Percentiles rank a stretch among this genome's conserved stretches.
These are phyloP conservation scores for Brienomyrus brachyistius DNA, from an alignment of 2,113 vertebrate genomes.

Conservation along the genomic window DNA sequence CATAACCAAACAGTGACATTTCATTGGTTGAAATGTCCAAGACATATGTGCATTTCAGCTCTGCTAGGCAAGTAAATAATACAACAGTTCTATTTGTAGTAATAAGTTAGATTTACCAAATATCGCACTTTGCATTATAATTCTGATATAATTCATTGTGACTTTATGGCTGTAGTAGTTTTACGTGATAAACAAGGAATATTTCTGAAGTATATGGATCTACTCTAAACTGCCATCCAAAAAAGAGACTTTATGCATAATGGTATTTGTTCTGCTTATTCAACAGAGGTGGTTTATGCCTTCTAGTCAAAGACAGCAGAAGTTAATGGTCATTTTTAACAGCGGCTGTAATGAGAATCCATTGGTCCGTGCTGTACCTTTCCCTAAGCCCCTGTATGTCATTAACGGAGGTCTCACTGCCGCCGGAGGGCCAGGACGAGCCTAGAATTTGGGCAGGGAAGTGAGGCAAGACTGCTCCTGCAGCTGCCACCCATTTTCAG, in stretches of 20 bases:
- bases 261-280: not conserved
- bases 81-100: not conserved
- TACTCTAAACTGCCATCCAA: not conserved
- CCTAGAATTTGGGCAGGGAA: not conserved
- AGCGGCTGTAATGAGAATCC: constrained; percentile 2
- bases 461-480: not conserved
- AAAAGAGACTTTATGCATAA: not conserved
- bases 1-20: not conserved
- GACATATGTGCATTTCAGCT: not conserved
- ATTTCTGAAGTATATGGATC: not conserved
- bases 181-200: not conserved
- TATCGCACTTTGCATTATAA: not conserved
- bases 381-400: not conserved
- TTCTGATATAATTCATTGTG: not conserved
- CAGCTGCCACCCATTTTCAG: not conserved
- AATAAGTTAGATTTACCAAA: not conserved
- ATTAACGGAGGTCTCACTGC: not conserved
- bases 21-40: not conserved
- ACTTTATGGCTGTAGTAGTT: not conserved
- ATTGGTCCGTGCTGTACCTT: not conserved
- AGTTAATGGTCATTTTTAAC: constrained; percentile 6
- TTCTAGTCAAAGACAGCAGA: constrained; percentile 8
- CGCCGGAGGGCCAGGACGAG: not conserved
- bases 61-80: not conserved
- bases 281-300: constrained; percentile 12